These are phyloP conservation scores for Bambusicola thoracicus DNA, from an alignment of 2,113 vertebrate species.

Conservation along the genomic window DNA sequence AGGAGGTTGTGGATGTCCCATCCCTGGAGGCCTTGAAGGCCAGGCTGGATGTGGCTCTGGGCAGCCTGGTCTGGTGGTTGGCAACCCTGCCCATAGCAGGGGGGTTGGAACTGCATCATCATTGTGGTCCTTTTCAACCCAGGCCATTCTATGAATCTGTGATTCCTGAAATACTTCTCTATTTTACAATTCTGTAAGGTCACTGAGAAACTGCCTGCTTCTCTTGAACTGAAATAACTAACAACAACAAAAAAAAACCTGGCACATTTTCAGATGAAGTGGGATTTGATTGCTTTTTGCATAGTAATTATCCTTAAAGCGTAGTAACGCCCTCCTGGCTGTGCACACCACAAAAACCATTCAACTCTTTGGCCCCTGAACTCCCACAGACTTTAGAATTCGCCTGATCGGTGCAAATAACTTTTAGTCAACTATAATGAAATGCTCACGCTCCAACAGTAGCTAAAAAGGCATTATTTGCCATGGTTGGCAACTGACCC, in stretches of 20 bases:
- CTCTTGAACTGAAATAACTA: neutral
- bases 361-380: fast-evolving
- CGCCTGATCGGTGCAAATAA: neutral
- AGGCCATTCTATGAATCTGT: too few species aligned
- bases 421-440: neutral
- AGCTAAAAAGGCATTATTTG: neutral
- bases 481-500: neutral
- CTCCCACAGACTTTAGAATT: neutral
- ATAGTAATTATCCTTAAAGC: neutral
- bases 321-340: neutral
- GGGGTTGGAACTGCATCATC: too few species aligned
- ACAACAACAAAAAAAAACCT: neutral
- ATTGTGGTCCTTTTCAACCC: too few species aligned
- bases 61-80: too few species aligned
- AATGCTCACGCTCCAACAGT: neutral
- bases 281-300: neutral
- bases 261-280: neutral
- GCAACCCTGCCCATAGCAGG: too few species aligned
- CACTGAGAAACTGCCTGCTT: neutral
- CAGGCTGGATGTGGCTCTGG: too few species aligned
- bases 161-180: neutral
- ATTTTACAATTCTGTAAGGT: neutral
- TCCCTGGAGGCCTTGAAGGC: too few species aligned
- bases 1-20: too few species aligned
- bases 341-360: neutral